phyloP scores from a whole-genome alignment of 2,888 invertebrate species.

The Xiphydria camelus region DNA sequence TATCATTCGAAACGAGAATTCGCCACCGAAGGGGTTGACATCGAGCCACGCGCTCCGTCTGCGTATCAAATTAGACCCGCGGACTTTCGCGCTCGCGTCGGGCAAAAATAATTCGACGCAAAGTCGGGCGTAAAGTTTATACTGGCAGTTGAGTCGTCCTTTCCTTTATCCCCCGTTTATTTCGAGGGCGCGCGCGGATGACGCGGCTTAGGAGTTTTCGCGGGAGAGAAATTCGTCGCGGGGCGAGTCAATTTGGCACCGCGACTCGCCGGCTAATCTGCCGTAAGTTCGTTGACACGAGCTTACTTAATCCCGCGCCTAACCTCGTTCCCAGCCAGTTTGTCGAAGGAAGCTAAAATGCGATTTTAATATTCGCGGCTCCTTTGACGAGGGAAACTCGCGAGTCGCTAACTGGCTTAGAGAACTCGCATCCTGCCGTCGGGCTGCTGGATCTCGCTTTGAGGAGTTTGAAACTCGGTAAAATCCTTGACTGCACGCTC shows the following conservation, averaged over 20 bases:
- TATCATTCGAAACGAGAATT: no score
- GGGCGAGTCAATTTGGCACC: neutral
- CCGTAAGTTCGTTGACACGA: slow-evolving; percentile 35
- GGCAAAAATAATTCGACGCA: no score
- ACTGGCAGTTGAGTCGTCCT: no score
- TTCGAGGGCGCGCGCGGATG: no score
- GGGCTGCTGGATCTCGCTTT: slow-evolving; percentile 38
- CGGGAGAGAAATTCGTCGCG: no score
- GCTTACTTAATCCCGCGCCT: slow-evolving; percentile 46
- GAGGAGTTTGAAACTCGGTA: slow-evolving; percentile 48
- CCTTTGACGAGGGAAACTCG: slow-evolving; percentile 47
- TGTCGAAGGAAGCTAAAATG: slow-evolving; percentile 38
- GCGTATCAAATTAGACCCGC: no score
- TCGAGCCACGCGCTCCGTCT: no score
- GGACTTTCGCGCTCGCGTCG: no score
- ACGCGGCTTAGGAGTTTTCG: no score
- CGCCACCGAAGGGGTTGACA: no score
- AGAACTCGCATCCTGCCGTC: slow-evolving; percentile 15
- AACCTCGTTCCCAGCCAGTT: slow-evolving; percentile 40
- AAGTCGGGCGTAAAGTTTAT: no score
- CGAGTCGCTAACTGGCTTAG: slow-evolving; percentile 49
- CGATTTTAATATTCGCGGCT: slow-evolving; percentile 53
- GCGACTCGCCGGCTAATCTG: neutral
- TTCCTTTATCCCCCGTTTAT: no score
- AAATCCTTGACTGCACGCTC: slow-evolving; percentile 41